phyloP scores from a whole-genome alignment of 2,113 vertebrate genomes.

The Gallinago paraguaiae region DNA sequence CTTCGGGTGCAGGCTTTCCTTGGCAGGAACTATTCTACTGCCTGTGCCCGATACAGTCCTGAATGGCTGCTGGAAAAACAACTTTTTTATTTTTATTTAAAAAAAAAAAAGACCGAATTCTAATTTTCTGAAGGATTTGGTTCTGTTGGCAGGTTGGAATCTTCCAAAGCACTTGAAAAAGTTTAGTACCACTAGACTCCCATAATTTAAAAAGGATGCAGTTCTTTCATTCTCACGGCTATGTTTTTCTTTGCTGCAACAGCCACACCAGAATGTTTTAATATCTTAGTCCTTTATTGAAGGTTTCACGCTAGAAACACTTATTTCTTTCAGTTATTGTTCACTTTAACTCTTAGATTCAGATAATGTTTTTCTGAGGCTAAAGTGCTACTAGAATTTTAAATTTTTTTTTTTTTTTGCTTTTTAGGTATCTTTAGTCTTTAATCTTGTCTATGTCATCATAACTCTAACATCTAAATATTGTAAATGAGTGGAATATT shows the following conservation, averaged over 20 bases:
- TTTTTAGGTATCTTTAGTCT: background rate
- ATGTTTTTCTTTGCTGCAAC: background rate
- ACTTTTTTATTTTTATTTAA: background rate
- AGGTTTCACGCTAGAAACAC: background rate
- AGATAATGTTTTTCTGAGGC: background rate
- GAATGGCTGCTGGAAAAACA: background rate
- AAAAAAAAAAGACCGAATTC: background rate
- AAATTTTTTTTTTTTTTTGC: background rate
- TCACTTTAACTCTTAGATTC: background rate
- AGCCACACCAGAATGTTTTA: background rate
- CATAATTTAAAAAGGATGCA: background rate
- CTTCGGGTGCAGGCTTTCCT: background rate
- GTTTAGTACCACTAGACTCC: background rate
- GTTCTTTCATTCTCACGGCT: background rate
- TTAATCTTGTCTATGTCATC: background rate
- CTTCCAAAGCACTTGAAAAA: background rate
- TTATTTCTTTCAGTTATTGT: background rate
- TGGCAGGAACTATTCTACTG: background rate
- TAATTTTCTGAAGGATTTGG: background rate
- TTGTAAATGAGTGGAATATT: background rate
- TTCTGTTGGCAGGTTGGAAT: background rate
- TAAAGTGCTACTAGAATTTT: background rate
- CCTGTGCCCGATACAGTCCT: no score
- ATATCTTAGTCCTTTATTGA: background rate
- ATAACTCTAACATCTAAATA: background rate